phyloP scores from a whole-genome alignment of 2,888 invertebrate species.

The Drosophila koepferae region DNA sequence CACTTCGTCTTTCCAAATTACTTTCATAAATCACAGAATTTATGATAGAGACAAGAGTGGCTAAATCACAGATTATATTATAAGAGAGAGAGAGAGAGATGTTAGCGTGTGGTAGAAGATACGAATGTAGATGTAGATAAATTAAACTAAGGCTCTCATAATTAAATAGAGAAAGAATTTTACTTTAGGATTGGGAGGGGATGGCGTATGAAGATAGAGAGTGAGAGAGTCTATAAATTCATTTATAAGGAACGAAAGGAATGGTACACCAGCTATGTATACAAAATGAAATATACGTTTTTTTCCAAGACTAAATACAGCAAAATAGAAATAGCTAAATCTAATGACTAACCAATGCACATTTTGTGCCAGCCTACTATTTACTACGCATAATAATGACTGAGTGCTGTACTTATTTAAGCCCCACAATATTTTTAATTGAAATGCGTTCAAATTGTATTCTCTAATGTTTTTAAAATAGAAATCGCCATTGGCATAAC shows the following conservation, averaged over 20 bases:
- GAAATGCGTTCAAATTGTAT: background rate
- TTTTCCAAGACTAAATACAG: background rate
- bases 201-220: background rate
- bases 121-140: background rate
- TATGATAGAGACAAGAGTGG: background rate
- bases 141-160: too few species aligned
- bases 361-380: slow-evolving; percentile 24
- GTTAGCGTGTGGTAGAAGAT: background rate
- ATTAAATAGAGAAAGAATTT: too few species aligned
- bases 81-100: background rate
- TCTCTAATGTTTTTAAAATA: slow-evolving; percentile 80
- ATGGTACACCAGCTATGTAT: background rate
- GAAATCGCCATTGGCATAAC: slow-evolving; percentile 96
- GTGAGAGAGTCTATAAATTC: background rate
- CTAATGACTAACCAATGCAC: background rate
- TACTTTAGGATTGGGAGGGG: too few species aligned
- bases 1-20: background rate
- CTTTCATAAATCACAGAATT: background rate
- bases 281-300: background rate
- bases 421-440: background rate
- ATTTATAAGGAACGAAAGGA: background rate
- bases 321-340: background rate
- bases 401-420: background rate
- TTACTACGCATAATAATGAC: slow-evolving; percentile 7
- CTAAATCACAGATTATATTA: too few species aligned